Evolutionary conservation across 2,113 vertebrate genomes (phyloP), one percentile per base, ranked within the genome.

Genomic region (Theristicus caerulescens): DNA sequence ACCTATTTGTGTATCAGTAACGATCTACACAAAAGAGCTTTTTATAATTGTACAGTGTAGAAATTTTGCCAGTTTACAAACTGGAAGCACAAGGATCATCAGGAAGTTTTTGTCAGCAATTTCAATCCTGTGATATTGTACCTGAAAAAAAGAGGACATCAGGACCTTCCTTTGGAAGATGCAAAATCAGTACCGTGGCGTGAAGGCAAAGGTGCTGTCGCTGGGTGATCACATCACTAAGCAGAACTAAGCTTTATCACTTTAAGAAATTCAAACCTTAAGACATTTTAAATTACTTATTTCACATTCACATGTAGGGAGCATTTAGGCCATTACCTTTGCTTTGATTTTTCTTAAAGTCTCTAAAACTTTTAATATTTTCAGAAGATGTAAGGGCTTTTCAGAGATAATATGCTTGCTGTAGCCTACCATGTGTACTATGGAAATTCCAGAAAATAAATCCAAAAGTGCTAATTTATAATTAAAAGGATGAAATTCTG

Each of bases 401-500:
- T 65, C 38, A 74, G 34, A 90, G 22, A 20, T 26, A 54, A 66
- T 16, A 31, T 46, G 5, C 19, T 58, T 70, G 49, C 42, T 52
- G 25, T 21, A 71, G 21, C 19, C 34, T 34, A 73, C 46, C 12
- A 17, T 6, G 22, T 14, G 11, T 40, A 29, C 21, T 25, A 47
- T 24, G 17, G 8, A 24, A 54, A 81, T 77, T 69, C 38, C 62
- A 93, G 64, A 44, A 79, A 64, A 65, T 58, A 88, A 73, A 22
- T 62, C 13, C 24, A 54, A 86, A 93, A 44, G 22, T 59, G 34
- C 4, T 61, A 72, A 84, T 83, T 94, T 76, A 69, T 36, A 69
- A 70, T 47, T 92, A 82, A 95, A 97, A 79, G 25, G 19, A 80
- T 89, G 38, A 94, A 95, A 89, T 61, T 89, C 82, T 59, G 29